Conservation (phyloP, 2,797 vertebrate genomes). For the Luscinia megarhynchos region DNA sequence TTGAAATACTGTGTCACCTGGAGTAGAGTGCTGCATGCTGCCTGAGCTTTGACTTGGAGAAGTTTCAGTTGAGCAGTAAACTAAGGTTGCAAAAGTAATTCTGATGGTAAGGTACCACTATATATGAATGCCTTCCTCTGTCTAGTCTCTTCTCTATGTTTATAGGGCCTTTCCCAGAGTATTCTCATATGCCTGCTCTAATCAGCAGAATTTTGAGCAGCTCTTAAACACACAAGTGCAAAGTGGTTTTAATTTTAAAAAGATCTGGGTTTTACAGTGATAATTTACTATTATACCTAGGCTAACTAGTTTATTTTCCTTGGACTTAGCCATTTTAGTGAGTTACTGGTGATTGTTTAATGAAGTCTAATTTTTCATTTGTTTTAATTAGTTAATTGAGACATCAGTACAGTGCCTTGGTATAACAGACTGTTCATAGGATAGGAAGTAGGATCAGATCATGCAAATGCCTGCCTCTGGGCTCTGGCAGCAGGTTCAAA, state of each 20-base stretch:
- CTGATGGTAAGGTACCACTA: neutral
- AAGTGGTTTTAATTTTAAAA: neutral
- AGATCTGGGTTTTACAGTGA: neutral
- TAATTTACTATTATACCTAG: neutral
- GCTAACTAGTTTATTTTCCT: neutral
- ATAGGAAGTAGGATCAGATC: neutral
- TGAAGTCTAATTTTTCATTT: neutral
- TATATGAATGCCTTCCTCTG: neutral
- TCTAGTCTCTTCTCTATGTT: neutral
- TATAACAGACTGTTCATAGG: neutral
- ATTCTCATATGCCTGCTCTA: neutral
- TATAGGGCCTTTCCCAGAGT: neutral
- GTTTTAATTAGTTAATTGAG: constrained; percentile 31
- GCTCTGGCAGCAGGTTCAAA: neutral
- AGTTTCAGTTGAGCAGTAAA: neutral
- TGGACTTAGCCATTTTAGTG: neutral
- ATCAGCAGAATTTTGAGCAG: neutral
- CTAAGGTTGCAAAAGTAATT: neutral
- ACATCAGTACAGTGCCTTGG: neutral
- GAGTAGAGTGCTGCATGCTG: neutral
- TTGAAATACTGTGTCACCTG: neutral
- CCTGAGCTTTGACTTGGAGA: neutral
- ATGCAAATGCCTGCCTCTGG: neutral
- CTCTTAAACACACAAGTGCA: neutral
- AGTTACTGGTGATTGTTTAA: neutral